These are phyloP conservation scores for Emys orbicularis DNA, from an alignment of 2,797 vertebrate species.

Conservation along the genomic window DNA sequence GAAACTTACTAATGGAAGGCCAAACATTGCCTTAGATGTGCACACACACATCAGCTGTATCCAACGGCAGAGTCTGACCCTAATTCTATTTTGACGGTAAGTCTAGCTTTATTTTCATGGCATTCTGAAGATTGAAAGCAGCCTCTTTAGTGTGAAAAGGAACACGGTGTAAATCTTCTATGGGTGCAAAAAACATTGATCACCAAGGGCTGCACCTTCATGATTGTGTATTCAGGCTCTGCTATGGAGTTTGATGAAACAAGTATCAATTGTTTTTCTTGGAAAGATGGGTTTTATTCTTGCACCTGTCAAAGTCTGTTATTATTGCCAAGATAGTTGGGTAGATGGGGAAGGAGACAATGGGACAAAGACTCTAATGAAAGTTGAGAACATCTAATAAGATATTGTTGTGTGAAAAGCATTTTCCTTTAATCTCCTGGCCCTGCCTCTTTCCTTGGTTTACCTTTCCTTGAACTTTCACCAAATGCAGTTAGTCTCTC, in stretches of 20 bases:
- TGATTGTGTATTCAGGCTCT: neutral
- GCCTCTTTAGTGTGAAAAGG: neutral
- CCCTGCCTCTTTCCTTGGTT: neutral
- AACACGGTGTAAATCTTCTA: neutral
- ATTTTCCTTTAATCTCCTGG: neutral
- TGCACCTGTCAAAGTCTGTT: constrained; percentile 11
- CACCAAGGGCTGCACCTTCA: neutral
- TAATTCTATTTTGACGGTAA: neutral
- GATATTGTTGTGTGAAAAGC: neutral
- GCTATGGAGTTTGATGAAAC: neutral
- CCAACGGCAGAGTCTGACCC: neutral
- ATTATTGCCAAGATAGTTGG: neutral
- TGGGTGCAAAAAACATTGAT: neutral
- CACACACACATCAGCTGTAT: rapidly evolving
- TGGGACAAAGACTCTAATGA: neutral
- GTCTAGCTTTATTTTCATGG: neutral
- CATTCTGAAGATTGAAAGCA: neutral
- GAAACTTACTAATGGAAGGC: neutral
- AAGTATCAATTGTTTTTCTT: neutral
- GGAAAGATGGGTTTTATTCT: constrained; percentile 22
- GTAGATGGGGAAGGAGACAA: neutral
- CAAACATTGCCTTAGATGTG: neutral
- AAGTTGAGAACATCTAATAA: neutral
- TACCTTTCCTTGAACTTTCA: neutral
- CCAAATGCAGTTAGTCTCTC: neutral